Evolutionary conservation across 2,888 invertebrate species (phyloP).

Genomic region (Dilophus febrilis): DNA sequence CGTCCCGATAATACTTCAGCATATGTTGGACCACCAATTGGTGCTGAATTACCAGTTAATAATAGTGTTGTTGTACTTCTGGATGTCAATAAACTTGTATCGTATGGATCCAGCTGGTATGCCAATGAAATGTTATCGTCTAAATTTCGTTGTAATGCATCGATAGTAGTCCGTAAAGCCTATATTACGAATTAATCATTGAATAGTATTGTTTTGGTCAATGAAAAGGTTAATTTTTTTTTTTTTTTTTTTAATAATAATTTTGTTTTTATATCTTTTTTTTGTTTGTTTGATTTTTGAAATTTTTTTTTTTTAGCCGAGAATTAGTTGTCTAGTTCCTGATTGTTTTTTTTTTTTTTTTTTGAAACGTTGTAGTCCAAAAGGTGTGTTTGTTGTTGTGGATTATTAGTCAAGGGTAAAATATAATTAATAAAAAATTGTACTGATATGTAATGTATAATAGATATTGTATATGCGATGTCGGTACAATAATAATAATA

Average conservation of each 20-base stretch:
- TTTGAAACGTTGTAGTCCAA: background rate
- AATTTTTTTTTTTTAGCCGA: background rate
- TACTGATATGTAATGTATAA: too few relatives aligned
- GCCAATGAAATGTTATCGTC: slow-evolving; percentile 53
- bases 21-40: slow-evolving; percentile 34
- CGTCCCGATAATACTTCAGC: slow-evolving; percentile 55
- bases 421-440: too few relatives aligned
- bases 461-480: background rate
- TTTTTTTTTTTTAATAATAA: slow-evolving; percentile 1
- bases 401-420: background rate
- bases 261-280: too few relatives aligned
- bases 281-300: background rate
- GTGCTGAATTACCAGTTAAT: slow-evolving; percentile 10
- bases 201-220: slow-evolving; percentile 5
- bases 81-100: slow-evolving; percentile 32
- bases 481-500: background rate
- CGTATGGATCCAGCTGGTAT: slow-evolving; percentile 57
- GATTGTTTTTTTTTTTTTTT: background rate
- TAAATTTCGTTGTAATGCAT: slow-evolving; percentile 51
- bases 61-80: slow-evolving; percentile 12
- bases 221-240: background rate
- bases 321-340: too few relatives aligned
- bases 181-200: slow-evolving; percentile 28
- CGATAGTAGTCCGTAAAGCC: slow-evolving; percentile 45
- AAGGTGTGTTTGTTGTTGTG: background rate